Evolutionary conservation across 1,140 invertebrate genomes (phyloP), one percentile per base, ranked within the genome.

Genomic region (Pygmarrhopalites habei): DNA sequence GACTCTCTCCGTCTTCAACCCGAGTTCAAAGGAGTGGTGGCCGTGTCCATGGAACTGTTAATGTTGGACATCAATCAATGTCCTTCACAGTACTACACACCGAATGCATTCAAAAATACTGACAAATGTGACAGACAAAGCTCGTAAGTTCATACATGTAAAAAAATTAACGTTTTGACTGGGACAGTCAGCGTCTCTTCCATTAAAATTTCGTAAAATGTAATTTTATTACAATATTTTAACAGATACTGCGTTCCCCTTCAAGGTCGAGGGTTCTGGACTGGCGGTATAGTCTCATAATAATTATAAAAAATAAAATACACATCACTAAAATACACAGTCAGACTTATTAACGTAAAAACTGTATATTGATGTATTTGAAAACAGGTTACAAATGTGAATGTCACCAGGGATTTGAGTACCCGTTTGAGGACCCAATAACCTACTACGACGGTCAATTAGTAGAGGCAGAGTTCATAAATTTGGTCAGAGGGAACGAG

Each of bases 321-420:
- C n/a, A n/a, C n/a, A n/a, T n/a, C n/a, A n/a, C n/a, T n/a, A n/a
- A n/a, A n/a, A n/a, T n/a, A n/a, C n/a, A n/a, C n/a, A n/a, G n/a
- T n/a, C n/a, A n/a, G n/a, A n/a, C n/a, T n/a, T n/a, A n/a, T n/a
- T n/a, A n/a, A n/a, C n/a, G n/a, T n/a, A n/a, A n/a, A n/a, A n/a
- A n/a, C n/a, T n/a, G n/a, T n/a, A n/a, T n/a, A n/a, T n/a, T n/a
- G n/a, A n/a, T n/a, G n/a, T n/a, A n/a, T n/a, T n/a, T n/a, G n/a
- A n/a, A n/a, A n/a, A n/a, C n/a, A 55, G 92, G 92, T n/a, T 98
- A 98, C 78, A 98, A 98, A 78, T 98, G 95, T 77, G 93, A 97
- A 75, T 98, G 95, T 74, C 85, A 90, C 57, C 94, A 98, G 79
- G 95, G 94, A 26, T 98, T 85, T 73, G 95, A 98, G 75, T 98